A percentile compares a stretch with the other conserved stretches of the same genome.
Conservation (phyloP, 2,888 invertebrate species). For the Drosophila falleni region DNA sequence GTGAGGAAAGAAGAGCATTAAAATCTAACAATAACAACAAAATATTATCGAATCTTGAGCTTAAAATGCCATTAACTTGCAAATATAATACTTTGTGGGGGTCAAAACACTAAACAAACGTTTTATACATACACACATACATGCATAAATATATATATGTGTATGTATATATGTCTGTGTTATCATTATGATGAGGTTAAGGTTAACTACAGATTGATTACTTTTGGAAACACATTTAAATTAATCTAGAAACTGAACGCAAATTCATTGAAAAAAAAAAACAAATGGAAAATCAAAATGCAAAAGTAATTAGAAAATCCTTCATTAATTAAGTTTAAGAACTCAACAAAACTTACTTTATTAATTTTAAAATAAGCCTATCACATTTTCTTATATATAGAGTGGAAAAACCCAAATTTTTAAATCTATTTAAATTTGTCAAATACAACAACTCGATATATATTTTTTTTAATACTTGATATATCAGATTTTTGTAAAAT, state of each 20-base stretch:
- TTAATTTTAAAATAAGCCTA: too few relatives aligned
- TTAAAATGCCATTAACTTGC: slow-evolving; percentile 49
- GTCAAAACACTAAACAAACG: slow-evolving; percentile 30
- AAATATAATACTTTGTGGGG: slow-evolving; percentile 41
- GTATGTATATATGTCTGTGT: slow-evolving; percentile 11
- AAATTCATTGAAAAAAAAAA: slow-evolving; percentile 20
- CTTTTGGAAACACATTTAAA: slow-evolving; percentile 53
- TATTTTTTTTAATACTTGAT: too few relatives aligned
- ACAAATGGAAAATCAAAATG: neutral
- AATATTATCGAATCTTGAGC: slow-evolving; percentile 43
- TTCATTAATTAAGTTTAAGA: neutral
- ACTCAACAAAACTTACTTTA: too few relatives aligned
- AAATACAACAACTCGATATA: too few relatives aligned
- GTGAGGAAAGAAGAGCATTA: slow-evolving; percentile 1
- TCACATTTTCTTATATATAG: too few relatives aligned
- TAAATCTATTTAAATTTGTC: too few relatives aligned
- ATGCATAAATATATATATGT: slow-evolving; percentile 1
- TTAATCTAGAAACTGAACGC: slow-evolving; percentile 31
- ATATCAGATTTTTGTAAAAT: too few relatives aligned
- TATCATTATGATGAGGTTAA: slow-evolving; percentile 38
- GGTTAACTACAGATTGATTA: slow-evolving; percentile 58
- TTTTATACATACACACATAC: neutral
- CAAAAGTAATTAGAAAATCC: neutral
- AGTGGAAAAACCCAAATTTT: too few relatives aligned
- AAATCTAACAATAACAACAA: slow-evolving; percentile 4